Base-by-base conservation (phyloP, 2,797 vertebrate genomes). In the Podargus strigoides region DNA sequence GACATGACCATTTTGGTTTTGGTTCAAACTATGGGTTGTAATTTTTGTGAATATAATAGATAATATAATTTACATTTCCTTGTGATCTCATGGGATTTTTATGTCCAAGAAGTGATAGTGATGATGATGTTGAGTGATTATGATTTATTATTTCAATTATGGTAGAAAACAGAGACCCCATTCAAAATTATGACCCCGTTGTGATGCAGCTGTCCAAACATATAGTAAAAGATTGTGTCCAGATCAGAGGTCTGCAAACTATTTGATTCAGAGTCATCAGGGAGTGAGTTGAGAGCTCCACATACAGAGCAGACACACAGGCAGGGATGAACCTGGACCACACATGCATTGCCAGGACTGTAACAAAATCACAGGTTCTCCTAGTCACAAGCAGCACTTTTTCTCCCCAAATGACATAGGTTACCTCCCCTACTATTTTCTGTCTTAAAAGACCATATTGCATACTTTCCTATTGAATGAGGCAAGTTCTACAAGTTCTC, bases 151-250 rank as follows among this genome's bases (percentile, higher is more conserved):
- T 77, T 80, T 92, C 47, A 83, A 37, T 83, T 85, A 68, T 1
- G 5, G n/a, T 55, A 87, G 64, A 85, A 96, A 92, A 85, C 64
- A 91, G 72, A 85, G 32, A 56, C 44, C 23, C 15, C 14, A 20
- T 89, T 92, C 68, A 95, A 89, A 74, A 83, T 77, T 46, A 77
- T 52, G 66, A 41, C 52, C 32, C 41, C 5, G 3, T 60, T 83
- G 49, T 87, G 67, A 79, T 86, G 62, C 52, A 75, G 80, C 72
- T 92, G 68, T 83, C 64, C 68, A 91, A 91, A 80, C 18, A 41
- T 28, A 20, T 10, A 68, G n/a, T 77, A 50, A 72, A 93, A 80
- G 49, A 67, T 15, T 39, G 18, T 47, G 39, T 79, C 68, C 53
- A 53, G 42, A 89, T 60, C 24, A 80, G 66, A 89, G 49, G 28